A percentile compares a stretch with the other conserved stretches of the same genome.
Conservation (phyloP, 2,888 invertebrate species). For the Tachina fera region DNA sequence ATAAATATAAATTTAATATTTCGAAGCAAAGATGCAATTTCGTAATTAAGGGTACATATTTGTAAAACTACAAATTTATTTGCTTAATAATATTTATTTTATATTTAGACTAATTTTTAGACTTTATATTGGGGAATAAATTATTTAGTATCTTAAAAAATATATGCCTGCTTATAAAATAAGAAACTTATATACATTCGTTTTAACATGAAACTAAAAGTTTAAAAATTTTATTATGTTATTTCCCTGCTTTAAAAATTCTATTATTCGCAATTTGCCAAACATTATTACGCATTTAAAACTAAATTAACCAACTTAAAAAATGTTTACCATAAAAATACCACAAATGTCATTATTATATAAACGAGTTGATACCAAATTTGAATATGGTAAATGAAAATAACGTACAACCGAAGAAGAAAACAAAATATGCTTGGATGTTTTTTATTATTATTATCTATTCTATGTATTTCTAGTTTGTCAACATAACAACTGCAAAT, state of each 20-base stretch:
- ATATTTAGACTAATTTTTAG: too few relatives aligned
- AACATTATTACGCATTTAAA: conserved; percentile 56
- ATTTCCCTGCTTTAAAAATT: neutral
- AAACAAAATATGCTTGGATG: neutral
- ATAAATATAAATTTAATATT: too few relatives aligned
- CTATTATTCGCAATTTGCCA: conserved; percentile 31
- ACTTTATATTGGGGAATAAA: too few relatives aligned
- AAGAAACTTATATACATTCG: too few relatives aligned
- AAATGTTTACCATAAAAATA: conserved; percentile 56
- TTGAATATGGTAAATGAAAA: conserved; percentile 11
- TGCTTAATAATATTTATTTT: too few relatives aligned
- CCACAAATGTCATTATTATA: conserved; percentile 67
- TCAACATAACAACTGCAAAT: conserved; percentile 55
- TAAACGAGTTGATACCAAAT: conserved; percentile 52
- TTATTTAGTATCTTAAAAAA: too few relatives aligned
- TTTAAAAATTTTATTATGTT: neutral
- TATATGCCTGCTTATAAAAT: too few relatives aligned
- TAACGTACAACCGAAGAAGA: neutral
- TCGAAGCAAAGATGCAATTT: too few relatives aligned
- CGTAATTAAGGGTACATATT: too few relatives aligned
- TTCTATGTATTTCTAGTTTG: conserved; percentile 18
- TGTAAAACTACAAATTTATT: too few relatives aligned
- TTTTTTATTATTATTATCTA: too few relatives aligned
- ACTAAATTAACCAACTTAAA: conserved; percentile 37
- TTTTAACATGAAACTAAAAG: too few relatives aligned